Evolutionary conservation across 2,888 invertebrate species (phyloP).

Genomic region (Diploptera punctata): DNA sequence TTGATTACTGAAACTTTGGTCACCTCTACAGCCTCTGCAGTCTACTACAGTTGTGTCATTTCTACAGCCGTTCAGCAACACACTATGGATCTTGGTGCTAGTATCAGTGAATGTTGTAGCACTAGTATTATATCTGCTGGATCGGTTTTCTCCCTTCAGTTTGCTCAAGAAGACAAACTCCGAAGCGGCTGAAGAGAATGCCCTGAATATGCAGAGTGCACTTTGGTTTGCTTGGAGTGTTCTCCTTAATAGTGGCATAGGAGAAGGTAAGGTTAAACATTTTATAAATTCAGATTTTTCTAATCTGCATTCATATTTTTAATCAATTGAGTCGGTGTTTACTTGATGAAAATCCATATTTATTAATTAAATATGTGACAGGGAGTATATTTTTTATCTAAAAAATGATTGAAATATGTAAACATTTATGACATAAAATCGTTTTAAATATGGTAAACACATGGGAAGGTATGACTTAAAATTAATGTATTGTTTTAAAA

Average conservation of each 20-base stretch:
- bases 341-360: too few relatives aligned
- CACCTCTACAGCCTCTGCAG: slow-evolving; percentile 86
- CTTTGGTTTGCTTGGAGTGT: slow-evolving; percentile 99
- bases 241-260: slow-evolving; percentile 96
- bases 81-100: slow-evolving; percentile 98
- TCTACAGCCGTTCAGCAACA: slow-evolving; percentile 99
- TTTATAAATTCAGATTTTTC: too few relatives aligned
- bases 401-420: too few relatives aligned
- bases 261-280: slow-evolving; percentile 76
- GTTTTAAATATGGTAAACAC: too few relatives aligned
- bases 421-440: too few relatives aligned
- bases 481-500: too few relatives aligned
- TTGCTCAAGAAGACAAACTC: slow-evolving; percentile 89
- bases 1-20: too few relatives aligned
- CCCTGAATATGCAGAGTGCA: slow-evolving; percentile 95
- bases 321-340: too few relatives aligned
- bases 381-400: too few relatives aligned
- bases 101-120: slow-evolving; percentile 99
- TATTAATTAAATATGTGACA: too few relatives aligned
- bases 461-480: too few relatives aligned
- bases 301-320: too few relatives aligned
- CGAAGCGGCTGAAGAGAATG: slow-evolving; percentile 96
- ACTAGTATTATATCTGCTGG: slow-evolving; percentile 92
- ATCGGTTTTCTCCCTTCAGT: slow-evolving; percentile 84
- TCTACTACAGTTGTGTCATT: slow-evolving; percentile 98